A percentile compares a stretch with the other conserved stretches of the same genome.
Conservation (phyloP, 2,888 invertebrate species). For the Idaea straminata region DNA sequence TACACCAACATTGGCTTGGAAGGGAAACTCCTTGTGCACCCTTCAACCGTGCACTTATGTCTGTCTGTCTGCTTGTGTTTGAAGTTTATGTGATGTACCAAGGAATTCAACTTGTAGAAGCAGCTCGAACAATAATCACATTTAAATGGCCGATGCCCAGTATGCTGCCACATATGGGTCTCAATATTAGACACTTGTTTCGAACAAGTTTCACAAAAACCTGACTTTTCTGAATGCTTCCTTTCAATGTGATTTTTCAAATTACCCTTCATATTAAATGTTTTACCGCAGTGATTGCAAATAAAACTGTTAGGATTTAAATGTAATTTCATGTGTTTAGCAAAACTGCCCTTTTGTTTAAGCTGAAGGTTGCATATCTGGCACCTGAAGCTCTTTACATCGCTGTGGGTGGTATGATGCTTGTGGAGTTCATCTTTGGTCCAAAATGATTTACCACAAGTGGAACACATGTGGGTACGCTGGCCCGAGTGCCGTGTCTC, state of each 20-base stretch:
- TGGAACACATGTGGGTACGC: conserved; percentile 48
- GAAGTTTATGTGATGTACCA: conserved; percentile 63
- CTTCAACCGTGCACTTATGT: conserved; percentile 53
- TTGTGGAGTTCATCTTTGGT: conserved; percentile 58
- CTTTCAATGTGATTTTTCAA: conserved; percentile 74
- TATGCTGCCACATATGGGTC: conserved; percentile 77
- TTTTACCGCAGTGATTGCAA: conserved; percentile 62
- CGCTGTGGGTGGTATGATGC: conserved; percentile 54
- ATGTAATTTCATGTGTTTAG: conserved; percentile 69
- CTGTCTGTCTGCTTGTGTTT: conserved; percentile 59
- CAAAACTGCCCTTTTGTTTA: conserved; percentile 72
- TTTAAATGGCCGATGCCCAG: conserved; percentile 67
- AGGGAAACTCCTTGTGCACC: conserved; percentile 57
- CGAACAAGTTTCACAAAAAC: conserved; percentile 69
- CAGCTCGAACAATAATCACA: conserved; percentile 63
- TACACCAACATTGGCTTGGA: conserved; percentile 60
- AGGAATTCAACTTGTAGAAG: conserved; percentile 53
- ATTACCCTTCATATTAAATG: conserved; percentile 72
- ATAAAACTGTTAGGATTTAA: conserved; percentile 51
- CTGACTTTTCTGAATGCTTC: conserved; percentile 77
- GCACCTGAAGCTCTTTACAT: conserved; percentile 55
- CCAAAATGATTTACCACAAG: conserved; percentile 57
- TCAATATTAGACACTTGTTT: conserved; percentile 77
- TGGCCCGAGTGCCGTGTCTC: conserved; percentile 52
- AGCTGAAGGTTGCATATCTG: conserved; percentile 67